Conservation (phyloP, 92 coral and sea anemone species). For the Metridium senile region DNA sequence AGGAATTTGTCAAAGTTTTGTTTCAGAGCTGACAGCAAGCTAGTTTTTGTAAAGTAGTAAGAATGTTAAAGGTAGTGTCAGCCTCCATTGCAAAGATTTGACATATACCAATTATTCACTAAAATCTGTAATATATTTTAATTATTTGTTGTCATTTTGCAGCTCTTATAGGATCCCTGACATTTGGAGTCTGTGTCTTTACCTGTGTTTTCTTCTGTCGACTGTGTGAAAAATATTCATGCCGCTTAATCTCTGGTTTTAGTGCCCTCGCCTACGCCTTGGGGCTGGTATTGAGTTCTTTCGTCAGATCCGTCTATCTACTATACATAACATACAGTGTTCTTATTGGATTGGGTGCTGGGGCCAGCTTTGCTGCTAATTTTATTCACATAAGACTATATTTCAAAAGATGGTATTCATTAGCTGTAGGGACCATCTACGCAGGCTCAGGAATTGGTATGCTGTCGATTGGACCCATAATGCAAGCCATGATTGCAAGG, state of each 20-base stretch:
- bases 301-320: conserved; percentile 21
- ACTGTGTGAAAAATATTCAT: conserved; percentile 10
- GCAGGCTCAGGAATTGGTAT: conserved; percentile 45
- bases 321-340: conserved; percentile 50
- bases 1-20: too few relatives aligned
- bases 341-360: conserved; percentile 35
- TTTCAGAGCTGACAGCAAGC: too few relatives aligned
- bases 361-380: conserved; percentile 21
- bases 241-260: conserved; percentile 1
- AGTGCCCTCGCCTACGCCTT: background rate
- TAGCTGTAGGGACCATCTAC: conserved; percentile 36
- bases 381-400: conserved; percentile 39
- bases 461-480: conserved; percentile 44
- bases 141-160: background rate
- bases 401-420: conserved; percentile 39
- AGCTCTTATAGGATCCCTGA: conserved; percentile 19
- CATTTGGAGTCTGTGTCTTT: background rate
- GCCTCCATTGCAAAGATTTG: too few relatives aligned
- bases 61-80: too few relatives aligned
- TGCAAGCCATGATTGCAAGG: background rate
- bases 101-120: too few relatives aligned
- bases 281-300: conserved; percentile 26
- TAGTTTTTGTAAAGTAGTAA: too few relatives aligned
- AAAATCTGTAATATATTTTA: too few relatives aligned
- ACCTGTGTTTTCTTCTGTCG: background rate